These are phyloP conservation scores for Poicephalus gulielmi DNA, from an alignment of 2,113 vertebrate species.

Conservation along the genomic window DNA sequence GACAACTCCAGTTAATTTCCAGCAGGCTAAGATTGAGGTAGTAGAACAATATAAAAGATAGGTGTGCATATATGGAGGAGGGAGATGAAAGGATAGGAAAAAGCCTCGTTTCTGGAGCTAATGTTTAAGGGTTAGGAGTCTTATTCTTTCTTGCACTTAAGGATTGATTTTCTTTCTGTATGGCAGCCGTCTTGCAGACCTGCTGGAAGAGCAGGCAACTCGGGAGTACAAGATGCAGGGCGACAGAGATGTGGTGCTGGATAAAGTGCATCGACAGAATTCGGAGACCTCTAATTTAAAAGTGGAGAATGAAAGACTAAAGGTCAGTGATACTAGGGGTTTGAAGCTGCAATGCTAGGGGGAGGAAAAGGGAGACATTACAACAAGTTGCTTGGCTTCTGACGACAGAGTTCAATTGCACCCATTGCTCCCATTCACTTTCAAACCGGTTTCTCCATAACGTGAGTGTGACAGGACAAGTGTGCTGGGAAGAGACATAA, in stretches of 20 bases:
- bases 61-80: background rate
- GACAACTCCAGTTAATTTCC: background rate
- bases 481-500: background rate
- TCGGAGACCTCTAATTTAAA: slow-evolving; percentile 75
- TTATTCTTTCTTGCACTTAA: background rate
- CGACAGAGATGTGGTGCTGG: slow-evolving; percentile 77
- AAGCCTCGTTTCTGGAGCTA: background rate
- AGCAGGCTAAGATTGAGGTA: background rate
- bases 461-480: background rate
- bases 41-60: background rate
- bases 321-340: slow-evolving; percentile 68
- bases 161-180: background rate
- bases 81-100: background rate
- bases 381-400: background rate
- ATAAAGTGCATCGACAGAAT: slow-evolving; percentile 78
- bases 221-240: slow-evolving; percentile 78
- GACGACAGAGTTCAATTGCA: background rate
- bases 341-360: background rate
- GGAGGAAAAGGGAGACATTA: background rate
- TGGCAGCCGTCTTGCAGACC: slow-evolving; percentile 79
- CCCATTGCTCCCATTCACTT: background rate
- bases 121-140: background rate
- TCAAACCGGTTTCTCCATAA: background rate
- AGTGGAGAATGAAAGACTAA: slow-evolving; percentile 86
- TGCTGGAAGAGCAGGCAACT: slow-evolving; percentile 79